Evolutionary conservation across 1,140 invertebrate species (phyloP).

Genomic region (Hylyphantes graminicola): DNA sequence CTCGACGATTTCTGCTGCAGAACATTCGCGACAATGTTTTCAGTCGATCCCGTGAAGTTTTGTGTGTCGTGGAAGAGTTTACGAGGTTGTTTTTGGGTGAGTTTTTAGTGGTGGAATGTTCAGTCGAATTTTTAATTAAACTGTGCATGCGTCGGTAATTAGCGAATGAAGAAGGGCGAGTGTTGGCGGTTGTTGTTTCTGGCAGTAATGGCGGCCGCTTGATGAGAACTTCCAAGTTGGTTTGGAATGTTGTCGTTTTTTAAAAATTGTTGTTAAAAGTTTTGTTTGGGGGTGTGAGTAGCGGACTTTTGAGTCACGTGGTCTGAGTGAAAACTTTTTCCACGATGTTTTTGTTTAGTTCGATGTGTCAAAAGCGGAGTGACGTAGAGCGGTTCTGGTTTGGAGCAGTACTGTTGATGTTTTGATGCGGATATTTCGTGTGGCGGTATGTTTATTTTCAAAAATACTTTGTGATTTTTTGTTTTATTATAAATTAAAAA

Average conservation of each 20-base stretch:
- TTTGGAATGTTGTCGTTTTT: background rate
- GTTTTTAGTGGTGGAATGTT: constrained; percentile 14
- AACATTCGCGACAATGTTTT: background rate
- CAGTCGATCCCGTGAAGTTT: too few relatives aligned
- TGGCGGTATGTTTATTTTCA: too few relatives aligned
- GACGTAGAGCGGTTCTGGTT: too few relatives aligned
- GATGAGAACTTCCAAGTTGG: constrained; percentile 17
- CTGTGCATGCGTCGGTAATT: constrained; percentile 57
- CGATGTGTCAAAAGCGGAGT: background rate
- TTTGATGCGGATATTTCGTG: too few relatives aligned
- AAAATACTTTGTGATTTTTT: too few relatives aligned
- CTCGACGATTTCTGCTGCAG: too few relatives aligned
- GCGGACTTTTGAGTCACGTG: constrained; percentile 56
- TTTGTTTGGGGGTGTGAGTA: constrained; percentile 16
- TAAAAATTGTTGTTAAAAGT: background rate
- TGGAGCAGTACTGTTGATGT: too few relatives aligned
- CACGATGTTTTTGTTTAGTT: constrained; percentile 52
- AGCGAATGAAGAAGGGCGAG: constrained; percentile 44
- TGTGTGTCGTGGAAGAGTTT: too few relatives aligned
- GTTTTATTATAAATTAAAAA: too few relatives aligned
- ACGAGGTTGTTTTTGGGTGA: too few relatives aligned
- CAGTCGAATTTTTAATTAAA: constrained; percentile 52
- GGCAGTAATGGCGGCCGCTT: constrained; percentile 54
- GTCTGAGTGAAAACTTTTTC: constrained; percentile 52
- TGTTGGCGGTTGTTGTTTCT: constrained; percentile 49